These are phyloP conservation scores for Strix occidentalis DNA, from an alignment of 2,797 vertebrate genomes.

Conservation along the genomic window DNA sequence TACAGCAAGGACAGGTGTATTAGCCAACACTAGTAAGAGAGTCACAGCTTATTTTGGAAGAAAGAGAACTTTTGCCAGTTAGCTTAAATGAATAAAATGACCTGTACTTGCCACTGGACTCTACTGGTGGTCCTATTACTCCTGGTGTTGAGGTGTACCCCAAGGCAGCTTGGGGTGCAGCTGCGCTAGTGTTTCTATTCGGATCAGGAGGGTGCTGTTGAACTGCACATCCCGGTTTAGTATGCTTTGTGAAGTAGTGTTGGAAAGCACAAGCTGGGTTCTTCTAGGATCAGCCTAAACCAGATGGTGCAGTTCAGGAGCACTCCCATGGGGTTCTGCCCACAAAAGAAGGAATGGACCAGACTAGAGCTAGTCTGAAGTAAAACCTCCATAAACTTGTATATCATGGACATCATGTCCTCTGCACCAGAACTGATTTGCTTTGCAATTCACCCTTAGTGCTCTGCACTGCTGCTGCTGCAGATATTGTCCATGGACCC, in stretches of 20 bases:
- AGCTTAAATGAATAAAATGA: background rate
- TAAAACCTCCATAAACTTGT: background rate
- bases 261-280: background rate
- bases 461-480: background rate
- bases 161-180: background rate
- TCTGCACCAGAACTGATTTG: background rate
- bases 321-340: background rate
- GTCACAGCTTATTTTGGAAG: background rate
- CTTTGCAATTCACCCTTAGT: background rate
- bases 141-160: background rate
- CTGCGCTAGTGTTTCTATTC: background rate
- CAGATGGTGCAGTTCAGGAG: background rate
- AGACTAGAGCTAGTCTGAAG: background rate
- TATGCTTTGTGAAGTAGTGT: background rate
- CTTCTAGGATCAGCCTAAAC: background rate
- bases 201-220: background rate
- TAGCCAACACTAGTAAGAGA: background rate
- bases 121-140: background rate
- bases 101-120: background rate
- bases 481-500: background rate
- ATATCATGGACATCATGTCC: background rate
- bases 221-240: background rate
- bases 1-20: background rate
- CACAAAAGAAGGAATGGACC: background rate
- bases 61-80: background rate